Conservation (phyloP, 2,113 vertebrate species). For the Pituophis catenifer region DNA sequence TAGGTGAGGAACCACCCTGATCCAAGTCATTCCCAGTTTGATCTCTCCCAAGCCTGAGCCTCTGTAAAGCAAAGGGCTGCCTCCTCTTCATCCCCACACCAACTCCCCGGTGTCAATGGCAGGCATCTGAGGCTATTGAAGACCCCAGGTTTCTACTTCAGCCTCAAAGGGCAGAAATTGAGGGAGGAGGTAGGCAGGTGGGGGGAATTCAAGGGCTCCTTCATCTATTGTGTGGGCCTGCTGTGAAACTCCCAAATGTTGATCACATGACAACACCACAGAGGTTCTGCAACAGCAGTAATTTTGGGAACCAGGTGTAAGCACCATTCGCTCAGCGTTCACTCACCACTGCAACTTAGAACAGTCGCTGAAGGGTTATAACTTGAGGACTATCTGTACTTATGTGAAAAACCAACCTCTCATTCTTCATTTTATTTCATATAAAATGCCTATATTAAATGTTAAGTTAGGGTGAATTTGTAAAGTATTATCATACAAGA, state of each 20-base stretch:
- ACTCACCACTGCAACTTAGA: neutral
- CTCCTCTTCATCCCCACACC: neutral
- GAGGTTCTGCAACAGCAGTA: neutral
- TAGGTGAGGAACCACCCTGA: neutral
- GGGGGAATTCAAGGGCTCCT: neutral
- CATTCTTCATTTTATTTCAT: neutral
- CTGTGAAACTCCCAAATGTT: neutral
- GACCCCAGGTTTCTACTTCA: neutral
- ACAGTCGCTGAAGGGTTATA: neutral
- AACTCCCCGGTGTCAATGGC: neutral
- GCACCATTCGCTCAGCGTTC: neutral
- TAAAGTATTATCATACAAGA: constrained; percentile 1
- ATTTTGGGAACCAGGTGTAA: neutral
- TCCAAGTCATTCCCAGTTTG: neutral
- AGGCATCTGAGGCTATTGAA: neutral
- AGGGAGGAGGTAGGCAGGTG: neutral
- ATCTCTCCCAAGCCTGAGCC: neutral
- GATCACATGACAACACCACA: neutral
- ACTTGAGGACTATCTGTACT: neutral
- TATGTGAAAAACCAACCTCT: neutral
- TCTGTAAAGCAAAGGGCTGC: neutral
- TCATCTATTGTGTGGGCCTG: neutral
- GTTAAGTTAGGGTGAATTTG: neutral
- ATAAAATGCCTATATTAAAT: constrained; percentile 5
- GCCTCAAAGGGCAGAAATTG: neutral